These are phyloP conservation scores for Philaenus spumarius DNA, from an alignment of 1,140 invertebrate genomes.

Conservation along the genomic window DNA sequence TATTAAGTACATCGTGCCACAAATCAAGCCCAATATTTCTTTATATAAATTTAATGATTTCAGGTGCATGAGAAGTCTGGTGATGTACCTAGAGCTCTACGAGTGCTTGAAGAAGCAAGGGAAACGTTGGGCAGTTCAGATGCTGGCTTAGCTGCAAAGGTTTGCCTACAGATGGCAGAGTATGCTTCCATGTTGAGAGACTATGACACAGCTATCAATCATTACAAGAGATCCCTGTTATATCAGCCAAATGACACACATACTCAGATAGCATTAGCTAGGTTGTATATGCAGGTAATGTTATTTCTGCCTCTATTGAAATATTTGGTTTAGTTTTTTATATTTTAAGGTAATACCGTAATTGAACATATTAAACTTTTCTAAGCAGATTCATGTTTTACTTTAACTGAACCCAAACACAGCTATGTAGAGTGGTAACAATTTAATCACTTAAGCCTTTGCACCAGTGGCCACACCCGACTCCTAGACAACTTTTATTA, in stretches of 20 bases:
- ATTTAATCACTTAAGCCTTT: no score
- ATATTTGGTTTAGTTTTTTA: no score
- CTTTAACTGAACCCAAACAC: no score
- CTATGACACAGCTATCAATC: constrained; percentile 63
- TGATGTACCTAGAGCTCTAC: constrained; percentile 51
- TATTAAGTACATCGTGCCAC: no score
- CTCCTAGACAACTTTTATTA: no score
- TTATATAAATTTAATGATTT: constrained; percentile 7
- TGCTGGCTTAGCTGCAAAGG: constrained; percentile 52
- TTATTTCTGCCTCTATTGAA: no score
- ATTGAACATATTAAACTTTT: no score
- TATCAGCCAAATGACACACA: constrained; percentile 69
- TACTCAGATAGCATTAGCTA: constrained; percentile 70
- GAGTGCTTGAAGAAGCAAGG: constrained; percentile 54
- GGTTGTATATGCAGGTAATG: constrained; percentile 75
- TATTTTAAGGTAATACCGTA: no score
- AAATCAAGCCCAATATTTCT: no score
- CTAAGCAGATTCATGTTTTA: no score
- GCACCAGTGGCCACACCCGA: no score
- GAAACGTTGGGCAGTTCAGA: constrained; percentile 42
- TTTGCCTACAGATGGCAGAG: constrained; percentile 62
- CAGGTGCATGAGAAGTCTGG: constrained; percentile 44
- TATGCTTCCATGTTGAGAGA: constrained; percentile 53
- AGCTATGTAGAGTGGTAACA: no score
- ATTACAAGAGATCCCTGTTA: constrained; percentile 80